phyloP scores from a whole-genome alignment of 2,888 invertebrate species.

The Listrodromus nycthemerus region DNA sequence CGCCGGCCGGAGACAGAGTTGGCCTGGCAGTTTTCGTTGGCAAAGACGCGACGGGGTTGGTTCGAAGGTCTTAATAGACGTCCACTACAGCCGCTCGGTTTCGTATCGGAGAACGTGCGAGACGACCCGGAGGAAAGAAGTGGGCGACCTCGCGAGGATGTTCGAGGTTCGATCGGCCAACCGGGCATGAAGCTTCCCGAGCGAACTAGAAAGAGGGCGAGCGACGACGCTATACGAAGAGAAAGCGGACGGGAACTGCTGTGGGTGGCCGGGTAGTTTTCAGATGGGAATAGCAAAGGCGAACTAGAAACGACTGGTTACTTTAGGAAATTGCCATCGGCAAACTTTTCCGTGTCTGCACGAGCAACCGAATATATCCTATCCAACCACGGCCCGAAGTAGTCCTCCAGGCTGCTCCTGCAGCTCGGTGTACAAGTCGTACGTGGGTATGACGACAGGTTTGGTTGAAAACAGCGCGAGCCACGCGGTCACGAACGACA shows the following conservation, averaged over 20 bases:
- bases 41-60: background rate
- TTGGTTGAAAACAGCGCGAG: background rate
- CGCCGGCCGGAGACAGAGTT: conserved; percentile 25
- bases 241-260: conserved; percentile 19
- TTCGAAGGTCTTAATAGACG: conserved; percentile 48
- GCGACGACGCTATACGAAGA: background rate
- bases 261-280: conserved; percentile 17
- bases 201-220: conserved; percentile 23
- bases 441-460: conserved; percentile 24
- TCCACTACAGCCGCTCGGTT: conserved; percentile 4
- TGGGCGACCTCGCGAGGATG: background rate
- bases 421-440: background rate
- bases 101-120: conserved; percentile 11
- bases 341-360: conserved; percentile 70
- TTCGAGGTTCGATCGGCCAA: conserved; percentile 49
- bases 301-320: conserved; percentile 68
- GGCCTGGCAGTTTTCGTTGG: conserved; percentile 6
- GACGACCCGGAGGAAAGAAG: background rate
- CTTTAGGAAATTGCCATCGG: conserved; percentile 77
- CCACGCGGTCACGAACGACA: background rate
- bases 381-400: conserved; percentile 22
- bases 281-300: conserved; percentile 27
- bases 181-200: conserved; percentile 20
- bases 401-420: background rate
- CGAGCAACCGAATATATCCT: conserved; percentile 12